These are phyloP conservation scores for Apus apus DNA, from an alignment of 2,113 vertebrate species.

Conservation along the genomic window DNA sequence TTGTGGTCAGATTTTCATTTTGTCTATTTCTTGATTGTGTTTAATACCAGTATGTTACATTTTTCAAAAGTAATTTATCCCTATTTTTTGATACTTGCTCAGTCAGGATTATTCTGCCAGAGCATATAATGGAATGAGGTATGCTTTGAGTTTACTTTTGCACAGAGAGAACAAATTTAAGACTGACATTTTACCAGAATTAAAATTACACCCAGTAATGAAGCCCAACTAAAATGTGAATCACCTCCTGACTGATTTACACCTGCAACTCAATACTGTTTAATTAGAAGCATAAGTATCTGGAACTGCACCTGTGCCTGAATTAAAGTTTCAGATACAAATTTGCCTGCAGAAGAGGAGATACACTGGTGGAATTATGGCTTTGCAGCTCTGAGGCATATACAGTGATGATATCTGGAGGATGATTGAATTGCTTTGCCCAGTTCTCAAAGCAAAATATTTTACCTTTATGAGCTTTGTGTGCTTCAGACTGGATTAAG, in stretches of 20 bases:
- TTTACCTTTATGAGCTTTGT: background rate
- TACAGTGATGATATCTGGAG: background rate
- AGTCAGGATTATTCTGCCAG: background rate
- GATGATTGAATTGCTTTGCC: conserved; percentile 13
- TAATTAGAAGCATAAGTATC: conserved; percentile 2
- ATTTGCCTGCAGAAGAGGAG: background rate
- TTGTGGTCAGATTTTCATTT: background rate
- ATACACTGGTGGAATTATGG: background rate
- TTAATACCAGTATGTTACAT: background rate
- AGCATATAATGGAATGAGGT: background rate
- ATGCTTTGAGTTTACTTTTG: background rate
- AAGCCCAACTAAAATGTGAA: background rate
- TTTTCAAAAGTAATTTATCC: background rate
- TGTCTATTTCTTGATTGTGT: background rate
- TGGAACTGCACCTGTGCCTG: conserved; percentile 14
- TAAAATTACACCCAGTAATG: conserved; percentile 2
- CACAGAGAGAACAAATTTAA: background rate
- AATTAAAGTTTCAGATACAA: background rate
- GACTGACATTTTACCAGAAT: background rate
- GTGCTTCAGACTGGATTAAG: background rate
- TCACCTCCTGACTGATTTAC: conserved; percentile 22
- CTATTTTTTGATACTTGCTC: background rate
- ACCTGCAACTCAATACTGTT: background rate
- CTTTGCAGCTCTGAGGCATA: background rate
- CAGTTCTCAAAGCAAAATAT: background rate